These are phyloP conservation scores for Lacerta bilineata DNA, from an alignment of 2,797 vertebrate genomes.

Conservation along the genomic window DNA sequence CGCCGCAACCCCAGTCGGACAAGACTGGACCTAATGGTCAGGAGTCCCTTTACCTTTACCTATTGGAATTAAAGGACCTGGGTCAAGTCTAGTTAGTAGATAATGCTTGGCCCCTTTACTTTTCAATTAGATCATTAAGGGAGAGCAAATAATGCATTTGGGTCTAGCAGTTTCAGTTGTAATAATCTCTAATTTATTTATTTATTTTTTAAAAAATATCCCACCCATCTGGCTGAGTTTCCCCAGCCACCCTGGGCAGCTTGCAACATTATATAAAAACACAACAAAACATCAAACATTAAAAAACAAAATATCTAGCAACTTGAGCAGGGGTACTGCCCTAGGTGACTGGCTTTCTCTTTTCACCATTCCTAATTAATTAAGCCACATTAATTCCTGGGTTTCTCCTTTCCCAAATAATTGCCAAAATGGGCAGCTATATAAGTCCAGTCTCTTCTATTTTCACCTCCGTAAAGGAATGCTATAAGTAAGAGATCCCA, in stretches of 20 bases:
- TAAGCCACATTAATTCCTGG: not conserved
- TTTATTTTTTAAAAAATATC: too few species aligned
- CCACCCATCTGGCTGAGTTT: too few species aligned
- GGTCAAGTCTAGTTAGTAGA: not conserved
- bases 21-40: too few species aligned
- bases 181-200: too few species aligned
- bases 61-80: too few species aligned
- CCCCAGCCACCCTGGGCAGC: too few species aligned
- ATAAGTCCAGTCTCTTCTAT: not conserved
- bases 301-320: not conserved
- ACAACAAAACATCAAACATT: too few species aligned
- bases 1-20: too few species aligned
- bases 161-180: not conserved
- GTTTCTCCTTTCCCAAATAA: not conserved
- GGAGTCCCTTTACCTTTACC: too few species aligned
- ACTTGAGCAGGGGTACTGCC: not conserved
- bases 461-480: not conserved
- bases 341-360: too few species aligned
- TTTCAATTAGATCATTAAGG: not conserved
- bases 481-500: not conserved
- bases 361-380: too few species aligned
- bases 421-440: not conserved
- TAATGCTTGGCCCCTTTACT: not conserved
- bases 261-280: too few species aligned
- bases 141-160: not conserved